These are phyloP conservation scores for Acrossocheilus wenchowensis DNA, from an alignment of 2,797 vertebrate species.

Conservation along the genomic window DNA sequence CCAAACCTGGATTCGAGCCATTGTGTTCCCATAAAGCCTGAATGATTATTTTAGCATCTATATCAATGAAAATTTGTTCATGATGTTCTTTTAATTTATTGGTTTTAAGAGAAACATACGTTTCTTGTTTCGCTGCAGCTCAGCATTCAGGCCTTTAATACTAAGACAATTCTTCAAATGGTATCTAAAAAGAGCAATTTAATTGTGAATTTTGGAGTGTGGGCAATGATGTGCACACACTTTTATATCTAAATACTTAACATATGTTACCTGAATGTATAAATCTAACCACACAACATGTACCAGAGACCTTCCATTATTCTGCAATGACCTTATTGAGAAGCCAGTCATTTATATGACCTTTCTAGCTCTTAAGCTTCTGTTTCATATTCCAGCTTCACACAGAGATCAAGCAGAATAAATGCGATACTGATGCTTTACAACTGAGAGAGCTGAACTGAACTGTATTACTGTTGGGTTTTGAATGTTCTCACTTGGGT, in stretches of 20 bases:
- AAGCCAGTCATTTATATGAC: neutral
- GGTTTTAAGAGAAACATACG: slow-evolving; percentile 1
- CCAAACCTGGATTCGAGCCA: neutral
- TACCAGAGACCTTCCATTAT: neutral
- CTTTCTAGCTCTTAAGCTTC: neutral
- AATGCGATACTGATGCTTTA: neutral
- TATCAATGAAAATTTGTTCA: neutral
- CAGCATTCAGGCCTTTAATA: neutral
- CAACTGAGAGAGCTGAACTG: neutral
- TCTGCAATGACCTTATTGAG: neutral
- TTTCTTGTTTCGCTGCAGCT: neutral
- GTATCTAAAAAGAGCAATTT: neutral
- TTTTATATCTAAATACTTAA: neutral
- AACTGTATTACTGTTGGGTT: slow-evolving; percentile 3
- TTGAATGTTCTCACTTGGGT: slow-evolving; percentile 3
- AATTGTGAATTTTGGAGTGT: neutral
- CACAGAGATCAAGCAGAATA: slow-evolving; percentile 18
- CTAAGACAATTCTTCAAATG: neutral
- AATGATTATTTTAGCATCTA: neutral
- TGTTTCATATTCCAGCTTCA: slow-evolving; percentile 21
- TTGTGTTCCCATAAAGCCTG: neutral
- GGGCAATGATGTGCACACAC: too few species aligned
- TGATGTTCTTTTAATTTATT: neutral
- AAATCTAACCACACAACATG: neutral
- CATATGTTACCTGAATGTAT: neutral